These are phyloP conservation scores for Oreochromis spilurus DNA, from an alignment of 2,113 vertebrate species.

Conservation along the genomic window DNA sequence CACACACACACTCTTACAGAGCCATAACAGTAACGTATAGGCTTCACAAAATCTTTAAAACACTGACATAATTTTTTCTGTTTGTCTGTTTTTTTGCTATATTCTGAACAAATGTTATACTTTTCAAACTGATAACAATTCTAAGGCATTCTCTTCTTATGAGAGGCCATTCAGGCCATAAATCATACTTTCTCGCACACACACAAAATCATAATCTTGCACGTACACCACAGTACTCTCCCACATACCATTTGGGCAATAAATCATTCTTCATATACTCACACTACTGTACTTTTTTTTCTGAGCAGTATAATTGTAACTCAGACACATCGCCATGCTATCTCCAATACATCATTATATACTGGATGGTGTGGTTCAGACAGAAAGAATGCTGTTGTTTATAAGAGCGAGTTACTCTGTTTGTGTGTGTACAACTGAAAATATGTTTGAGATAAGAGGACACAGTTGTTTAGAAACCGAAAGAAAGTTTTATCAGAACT, in stretches of 20 bases:
- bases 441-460: background rate
- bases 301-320: background rate
- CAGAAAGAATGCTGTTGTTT: background rate
- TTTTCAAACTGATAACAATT: constrained; percentile 23
- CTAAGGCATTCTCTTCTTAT: background rate
- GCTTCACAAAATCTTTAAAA: background rate
- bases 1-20: background rate
- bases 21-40: background rate
- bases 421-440: background rate
- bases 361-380: background rate
- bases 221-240: background rate
- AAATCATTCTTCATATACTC: constrained; percentile 36
- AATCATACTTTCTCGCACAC: constrained; percentile 8
- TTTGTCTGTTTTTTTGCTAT: background rate
- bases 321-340: background rate
- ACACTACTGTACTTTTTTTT: background rate
- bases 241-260: background rate
- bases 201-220: background rate
- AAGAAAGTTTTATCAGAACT: background rate
- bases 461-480: background rate
- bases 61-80: background rate
- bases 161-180: constrained; percentile 15
- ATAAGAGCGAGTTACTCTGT: background rate
- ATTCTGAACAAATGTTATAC: background rate
- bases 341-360: constrained; percentile 16